Evolutionary conservation across 2,113 vertebrate species (phyloP).

Genomic region (Microtus montanus): DNA sequence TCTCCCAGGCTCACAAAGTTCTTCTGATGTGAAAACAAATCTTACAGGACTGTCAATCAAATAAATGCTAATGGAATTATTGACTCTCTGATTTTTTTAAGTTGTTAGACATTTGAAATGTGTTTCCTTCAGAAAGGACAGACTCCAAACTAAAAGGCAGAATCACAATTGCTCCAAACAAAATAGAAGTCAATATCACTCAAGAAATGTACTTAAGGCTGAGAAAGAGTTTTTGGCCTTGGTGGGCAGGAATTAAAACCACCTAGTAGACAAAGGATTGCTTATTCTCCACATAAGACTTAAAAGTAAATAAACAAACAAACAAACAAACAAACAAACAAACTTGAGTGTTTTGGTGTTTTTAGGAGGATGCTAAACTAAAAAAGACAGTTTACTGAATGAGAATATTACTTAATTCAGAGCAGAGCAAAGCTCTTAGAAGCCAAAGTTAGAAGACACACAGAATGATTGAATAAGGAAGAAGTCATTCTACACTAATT

Average conservation of each 20-base stretch:
- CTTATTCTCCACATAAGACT: neutral
- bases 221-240: neutral
- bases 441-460: too few relatives aligned
- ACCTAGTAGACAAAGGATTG: neutral
- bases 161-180: neutral
- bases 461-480: too few relatives aligned
- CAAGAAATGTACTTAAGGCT: neutral
- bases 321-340: too few relatives aligned
- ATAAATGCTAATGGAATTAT: constrained; percentile 52
- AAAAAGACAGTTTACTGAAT: too few relatives aligned
- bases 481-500: too few relatives aligned
- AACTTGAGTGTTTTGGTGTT: too few relatives aligned
- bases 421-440: too few relatives aligned
- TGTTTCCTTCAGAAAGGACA: constrained; percentile 26
- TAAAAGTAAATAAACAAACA: too few relatives aligned
- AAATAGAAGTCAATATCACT: neutral
- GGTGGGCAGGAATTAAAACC: neutral
- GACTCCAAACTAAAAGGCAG: constrained; percentile 3
- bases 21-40: constrained; percentile 50
- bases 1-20: constrained; percentile 16
- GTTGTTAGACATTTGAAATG: constrained; percentile 59
- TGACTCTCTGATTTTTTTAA: constrained; percentile 40
- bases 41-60: constrained; percentile 35
- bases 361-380: too few relatives aligned
- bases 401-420: too few relatives aligned